A percentile compares a stretch with the other conserved stretches of the same genome.
phyloP scores from a whole-genome alignment of 2,888 invertebrate genomes.

The Synergus itoensis region DNA sequence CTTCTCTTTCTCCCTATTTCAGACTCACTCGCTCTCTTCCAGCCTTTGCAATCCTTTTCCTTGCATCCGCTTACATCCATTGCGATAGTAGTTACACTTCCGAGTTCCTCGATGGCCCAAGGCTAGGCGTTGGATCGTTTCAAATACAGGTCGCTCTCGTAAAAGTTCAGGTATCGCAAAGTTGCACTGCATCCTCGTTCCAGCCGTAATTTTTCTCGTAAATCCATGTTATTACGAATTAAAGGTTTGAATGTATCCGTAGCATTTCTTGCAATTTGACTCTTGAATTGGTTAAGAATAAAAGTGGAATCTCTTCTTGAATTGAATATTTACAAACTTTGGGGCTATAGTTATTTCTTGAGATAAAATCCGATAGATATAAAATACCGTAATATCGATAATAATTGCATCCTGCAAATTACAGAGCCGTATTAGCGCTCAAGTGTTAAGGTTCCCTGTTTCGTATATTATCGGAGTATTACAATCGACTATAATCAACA shows the following conservation, averaged over 20 bases:
- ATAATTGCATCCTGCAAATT: background rate
- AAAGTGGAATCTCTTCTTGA: background rate
- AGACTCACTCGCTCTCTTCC: background rate
- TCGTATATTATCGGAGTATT: background rate
- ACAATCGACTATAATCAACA: slow-evolving; percentile 7
- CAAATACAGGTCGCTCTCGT: background rate
- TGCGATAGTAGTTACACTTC: slow-evolving; percentile 16
- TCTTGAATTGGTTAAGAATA: background rate
- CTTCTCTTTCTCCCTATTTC: slow-evolving; percentile 19
- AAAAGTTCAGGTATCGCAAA: slow-evolving; percentile 11
- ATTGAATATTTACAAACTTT: background rate
- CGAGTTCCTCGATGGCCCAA: slow-evolving; percentile 1
- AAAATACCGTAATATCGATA: background rate
- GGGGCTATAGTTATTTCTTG: no score
- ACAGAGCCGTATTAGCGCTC: background rate
- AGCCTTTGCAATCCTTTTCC: background rate
- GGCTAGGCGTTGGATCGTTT: slow-evolving; percentile 14
- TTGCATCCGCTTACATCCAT: slow-evolving; percentile 17
- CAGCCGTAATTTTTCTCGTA: background rate
- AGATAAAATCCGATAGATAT: no score
- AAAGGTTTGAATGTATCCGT: background rate
- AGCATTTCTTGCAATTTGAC: background rate
- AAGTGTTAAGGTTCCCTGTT: background rate
- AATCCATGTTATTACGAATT: background rate
- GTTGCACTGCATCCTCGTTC: background rate